Conservation (phyloP, 2,888 invertebrate species). For the Apotomis capreana region DNA sequence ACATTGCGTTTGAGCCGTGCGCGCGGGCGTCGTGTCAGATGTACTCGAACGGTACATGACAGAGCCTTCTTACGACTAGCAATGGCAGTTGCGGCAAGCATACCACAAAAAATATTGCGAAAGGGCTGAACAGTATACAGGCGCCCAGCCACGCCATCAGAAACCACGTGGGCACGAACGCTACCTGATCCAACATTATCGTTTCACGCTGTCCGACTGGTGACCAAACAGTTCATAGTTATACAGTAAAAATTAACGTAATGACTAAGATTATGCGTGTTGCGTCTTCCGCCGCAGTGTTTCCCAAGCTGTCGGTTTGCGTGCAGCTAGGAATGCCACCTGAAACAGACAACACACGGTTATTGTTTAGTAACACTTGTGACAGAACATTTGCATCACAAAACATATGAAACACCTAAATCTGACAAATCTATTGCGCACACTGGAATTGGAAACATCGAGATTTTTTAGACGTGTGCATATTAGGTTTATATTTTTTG, state of each 20-base stretch:
- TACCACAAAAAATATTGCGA: slow-evolving; percentile 86
- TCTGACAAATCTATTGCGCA: background rate
- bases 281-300: slow-evolving; percentile 48
- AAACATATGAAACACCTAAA: background rate
- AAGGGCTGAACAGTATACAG: slow-evolving; percentile 86
- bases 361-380: slow-evolving; percentile 33
- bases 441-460: background rate
- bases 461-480: no score
- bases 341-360: slow-evolving; percentile 58
- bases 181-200: slow-evolving; percentile 75
- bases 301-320: slow-evolving; percentile 57
- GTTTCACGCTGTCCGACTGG: slow-evolving; percentile 48
- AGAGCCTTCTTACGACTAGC: slow-evolving; percentile 85
- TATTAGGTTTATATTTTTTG: no score
- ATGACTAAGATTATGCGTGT: slow-evolving; percentile 52
- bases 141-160: slow-evolving; percentile 85
- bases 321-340: slow-evolving; percentile 78
- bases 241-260: slow-evolving; percentile 52
- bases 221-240: slow-evolving; percentile 64
- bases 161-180: slow-evolving; percentile 82
- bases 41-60: slow-evolving; percentile 87
- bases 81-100: slow-evolving; percentile 88
- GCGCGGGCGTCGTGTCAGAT: slow-evolving; percentile 67
- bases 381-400: slow-evolving; percentile 21
- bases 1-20: slow-evolving; percentile 26